Evolutionary conservation across 2,113 vertebrate genomes (phyloP).

Genomic region (Rhineura floridana): DNA sequence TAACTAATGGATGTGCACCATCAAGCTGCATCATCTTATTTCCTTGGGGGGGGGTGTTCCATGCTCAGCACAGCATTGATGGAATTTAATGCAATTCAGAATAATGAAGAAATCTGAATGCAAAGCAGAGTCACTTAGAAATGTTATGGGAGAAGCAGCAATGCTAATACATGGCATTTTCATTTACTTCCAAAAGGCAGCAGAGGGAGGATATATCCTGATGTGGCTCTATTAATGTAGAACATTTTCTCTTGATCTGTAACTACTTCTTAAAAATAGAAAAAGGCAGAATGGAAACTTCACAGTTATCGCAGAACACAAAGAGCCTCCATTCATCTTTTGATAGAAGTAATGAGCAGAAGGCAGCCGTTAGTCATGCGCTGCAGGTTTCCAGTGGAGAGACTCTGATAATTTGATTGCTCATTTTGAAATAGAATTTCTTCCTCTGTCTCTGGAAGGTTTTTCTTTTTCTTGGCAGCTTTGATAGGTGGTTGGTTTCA

Average conservation of each 20-base stretch:
- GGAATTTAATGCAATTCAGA: conserved; percentile 71
- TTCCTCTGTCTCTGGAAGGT: conserved; percentile 59
- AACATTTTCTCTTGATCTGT: conserved; percentile 73
- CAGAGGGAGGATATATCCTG: conserved; percentile 70
- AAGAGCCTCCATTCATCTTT: conserved; percentile 70
- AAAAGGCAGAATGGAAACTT: conserved; percentile 72
- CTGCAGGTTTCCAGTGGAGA: conserved; percentile 67
- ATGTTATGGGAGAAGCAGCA: conserved; percentile 70
- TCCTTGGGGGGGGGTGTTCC: conserved; percentile 63
- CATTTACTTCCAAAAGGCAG: conserved; percentile 63
- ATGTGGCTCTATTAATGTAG: conserved; percentile 60
- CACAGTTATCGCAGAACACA: conserved; percentile 65
- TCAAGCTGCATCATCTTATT: conserved; percentile 67
- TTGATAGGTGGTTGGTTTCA: conserved; percentile 59
- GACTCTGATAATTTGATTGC: conserved; percentile 72
- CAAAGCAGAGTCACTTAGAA: conserved; percentile 68
- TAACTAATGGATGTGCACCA: conserved; percentile 65
- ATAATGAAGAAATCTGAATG: conserved; percentile 77
- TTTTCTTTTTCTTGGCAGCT: conserved; percentile 64
- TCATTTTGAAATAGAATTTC: conserved; percentile 68
- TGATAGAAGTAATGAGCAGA: conserved; percentile 69
- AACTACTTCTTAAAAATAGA: conserved; percentile 75
- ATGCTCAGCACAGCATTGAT: conserved; percentile 65
- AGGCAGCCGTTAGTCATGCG: conserved; percentile 71
- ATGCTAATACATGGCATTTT: conserved; percentile 67